Conservation (phyloP, 2,888 invertebrate genomes). For the Taenaris catops region DNA sequence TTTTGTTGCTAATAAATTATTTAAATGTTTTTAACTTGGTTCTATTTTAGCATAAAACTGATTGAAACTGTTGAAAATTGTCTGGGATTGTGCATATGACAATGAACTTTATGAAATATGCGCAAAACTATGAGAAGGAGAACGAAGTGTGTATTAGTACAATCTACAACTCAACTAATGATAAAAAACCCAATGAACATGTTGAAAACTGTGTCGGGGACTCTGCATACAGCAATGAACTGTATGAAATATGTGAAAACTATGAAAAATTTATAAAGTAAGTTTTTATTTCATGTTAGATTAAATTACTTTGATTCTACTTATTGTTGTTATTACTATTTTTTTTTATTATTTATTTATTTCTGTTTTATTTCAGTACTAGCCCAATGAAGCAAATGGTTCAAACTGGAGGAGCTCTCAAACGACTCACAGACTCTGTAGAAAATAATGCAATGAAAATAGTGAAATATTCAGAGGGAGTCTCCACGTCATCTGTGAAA, state of each 20-base stretch:
- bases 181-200: too few relatives aligned
- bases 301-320: neutral
- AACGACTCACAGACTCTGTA: neutral
- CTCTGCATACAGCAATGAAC: neutral
- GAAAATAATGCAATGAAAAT: neutral
- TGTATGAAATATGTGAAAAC: constrained; percentile 2
- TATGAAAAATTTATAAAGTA: neutral
- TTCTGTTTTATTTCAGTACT: neutral
- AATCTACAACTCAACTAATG: too few relatives aligned
- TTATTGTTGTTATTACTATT: neutral
- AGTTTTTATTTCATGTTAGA: neutral
- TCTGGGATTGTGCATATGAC: too few relatives aligned
- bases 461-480: neutral
- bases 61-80: too few relatives aligned
- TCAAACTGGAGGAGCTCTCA: neutral
- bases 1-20: too few relatives aligned
- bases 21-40: too few relatives aligned
- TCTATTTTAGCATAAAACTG: too few relatives aligned
- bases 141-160: too few relatives aligned
- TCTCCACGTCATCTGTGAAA: neutral
- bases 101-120: too few relatives aligned
- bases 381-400: neutral
- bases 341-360: neutral
- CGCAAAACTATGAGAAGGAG: too few relatives aligned
- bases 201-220: too few relatives aligned